Evolutionary conservation across 2,888 invertebrate genomes (phyloP).

Genomic region (Salpingus planirostris): DNA sequence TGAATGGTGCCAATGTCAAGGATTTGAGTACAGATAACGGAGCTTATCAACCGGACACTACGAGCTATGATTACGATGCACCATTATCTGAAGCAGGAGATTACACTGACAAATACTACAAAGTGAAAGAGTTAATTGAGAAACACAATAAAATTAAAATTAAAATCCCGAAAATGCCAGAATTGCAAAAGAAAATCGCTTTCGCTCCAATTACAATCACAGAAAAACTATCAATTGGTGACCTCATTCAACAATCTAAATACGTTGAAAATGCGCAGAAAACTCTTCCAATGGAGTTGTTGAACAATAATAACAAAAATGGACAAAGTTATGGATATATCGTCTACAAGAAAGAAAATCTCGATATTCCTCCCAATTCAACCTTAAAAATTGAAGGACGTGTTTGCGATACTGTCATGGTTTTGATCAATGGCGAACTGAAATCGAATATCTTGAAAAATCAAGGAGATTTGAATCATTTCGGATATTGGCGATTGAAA

Average conservation of each 20-base stretch:
- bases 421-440: slow-evolving; percentile 41
- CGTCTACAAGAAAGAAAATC: slow-evolving; percentile 41
- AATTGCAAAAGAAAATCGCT: slow-evolving; percentile 26
- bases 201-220: slow-evolving; percentile 30
- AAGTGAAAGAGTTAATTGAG: slow-evolving; percentile 49
- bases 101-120: slow-evolving; percentile 72
- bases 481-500: slow-evolving; percentile 41
- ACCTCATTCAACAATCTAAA: slow-evolving; percentile 11
- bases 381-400: slow-evolving; percentile 34
- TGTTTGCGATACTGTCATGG: slow-evolving; percentile 45
- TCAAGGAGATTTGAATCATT: slow-evolving; percentile 31
- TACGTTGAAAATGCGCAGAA: slow-evolving; percentile 7
- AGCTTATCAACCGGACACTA: slow-evolving; percentile 37
- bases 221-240: slow-evolving; percentile 19
- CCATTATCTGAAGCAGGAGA: slow-evolving; percentile 86
- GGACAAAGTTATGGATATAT: slow-evolving; percentile 52
- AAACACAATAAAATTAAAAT: slow-evolving; percentile 32
- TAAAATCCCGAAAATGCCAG: slow-evolving; percentile 32
- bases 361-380: slow-evolving; percentile 27
- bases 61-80: slow-evolving; percentile 61
- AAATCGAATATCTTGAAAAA: slow-evolving; percentile 29
- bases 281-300: slow-evolving; percentile 31
- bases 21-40: slow-evolving; percentile 17
- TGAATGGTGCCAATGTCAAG: slow-evolving; percentile 26
- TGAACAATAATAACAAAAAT: slow-evolving; percentile 36